Evolutionary conservation across 2,113 vertebrate genomes (phyloP).

Genomic region (Polypterus senegalus): DNA sequence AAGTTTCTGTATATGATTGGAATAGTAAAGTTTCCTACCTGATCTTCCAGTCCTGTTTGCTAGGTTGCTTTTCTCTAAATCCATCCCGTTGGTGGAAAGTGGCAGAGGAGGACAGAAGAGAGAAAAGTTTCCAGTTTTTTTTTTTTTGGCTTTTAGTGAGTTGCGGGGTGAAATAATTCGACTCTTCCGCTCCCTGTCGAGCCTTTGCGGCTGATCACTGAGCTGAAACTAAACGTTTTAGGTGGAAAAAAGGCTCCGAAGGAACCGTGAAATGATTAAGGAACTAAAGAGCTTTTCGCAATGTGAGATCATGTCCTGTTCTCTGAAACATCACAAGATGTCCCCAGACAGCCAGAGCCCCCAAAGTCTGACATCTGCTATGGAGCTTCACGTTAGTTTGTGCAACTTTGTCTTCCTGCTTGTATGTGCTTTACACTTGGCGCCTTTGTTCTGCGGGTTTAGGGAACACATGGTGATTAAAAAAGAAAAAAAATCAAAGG

Average conservation of each 20-base stretch:
- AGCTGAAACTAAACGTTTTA: slow-evolving; percentile 99
- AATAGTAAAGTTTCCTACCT: slow-evolving; percentile 57
- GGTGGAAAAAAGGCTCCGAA: slow-evolving; percentile 91
- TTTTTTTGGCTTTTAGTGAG: slow-evolving; percentile 42
- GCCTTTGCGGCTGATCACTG: slow-evolving; percentile 93
- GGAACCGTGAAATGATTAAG: slow-evolving; percentile 97
- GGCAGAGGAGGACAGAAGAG: slow-evolving; percentile 35
- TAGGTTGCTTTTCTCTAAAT: slow-evolving; percentile 71
- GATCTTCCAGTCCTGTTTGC: slow-evolving; percentile 70
- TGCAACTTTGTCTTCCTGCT: not conserved
- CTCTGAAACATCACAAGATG: slow-evolving; percentile 60
- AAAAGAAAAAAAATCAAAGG: too few species aligned
- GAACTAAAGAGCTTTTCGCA: slow-evolving; percentile 84
- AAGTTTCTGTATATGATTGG: too few species aligned
- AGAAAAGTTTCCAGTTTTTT: slow-evolving; percentile 42
- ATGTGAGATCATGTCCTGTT: slow-evolving; percentile 87
- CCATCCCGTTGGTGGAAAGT: slow-evolving; percentile 60
- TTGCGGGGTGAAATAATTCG: slow-evolving; percentile 90
- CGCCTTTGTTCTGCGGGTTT: too few species aligned
- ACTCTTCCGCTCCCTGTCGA: slow-evolving; percentile 94
- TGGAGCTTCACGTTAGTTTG: slow-evolving; percentile 42
- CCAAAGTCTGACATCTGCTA: slow-evolving; percentile 54
- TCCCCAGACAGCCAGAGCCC: slow-evolving; percentile 61
- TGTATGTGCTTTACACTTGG: too few species aligned
- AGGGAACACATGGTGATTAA: too few species aligned